Evolutionary conservation across 2,888 invertebrate species (phyloP), one percentile per base, ranked within the genome.

Genomic region (Helobdella robusta): DNA sequence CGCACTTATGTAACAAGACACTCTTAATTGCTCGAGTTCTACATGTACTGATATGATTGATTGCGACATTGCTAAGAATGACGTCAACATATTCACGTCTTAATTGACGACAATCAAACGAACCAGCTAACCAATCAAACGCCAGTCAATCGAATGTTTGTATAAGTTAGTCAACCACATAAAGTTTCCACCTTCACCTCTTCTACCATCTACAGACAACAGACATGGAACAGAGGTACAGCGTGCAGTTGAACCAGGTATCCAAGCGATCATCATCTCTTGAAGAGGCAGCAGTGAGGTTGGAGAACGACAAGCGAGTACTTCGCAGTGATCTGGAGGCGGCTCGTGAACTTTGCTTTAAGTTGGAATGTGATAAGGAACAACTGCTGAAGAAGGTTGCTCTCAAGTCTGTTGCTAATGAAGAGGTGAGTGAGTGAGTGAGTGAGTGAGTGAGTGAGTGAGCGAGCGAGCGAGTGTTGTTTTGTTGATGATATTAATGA

Each of bases 311-410:
- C 35, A 78, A 76, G 70, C 74, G 76, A 65, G 72, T 72, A n/a
- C 68, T 78, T 6, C 71, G 75, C 35, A 72, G 73, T 36, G 80
- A 80, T 67, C 70, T 79, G 48, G 72, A 75, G 0, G 75, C 79
- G 8, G 74, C 78, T 1, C 72, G 78, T 32, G 78, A 79, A 68
- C 74, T 79, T 28, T 77, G 77, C 68, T 73, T 76, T 20, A 71
- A 75, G 35, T 73, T 80, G 11, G 79, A 80, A 71, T 73, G 73
- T 0, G 73, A 73, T 32, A 79, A 78, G 68, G 79, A 80, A 50
- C 72, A 74, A 1, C 70, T 79, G 40, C 77, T 77, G 69, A 71
- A 78, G 34, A 77, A 78, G 65, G 70, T 79, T 35, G 74, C 76
- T 20, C 72, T 74, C n/a, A 70, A 75, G 28, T 73, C 74, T 50